Evolutionary conservation across 1,140 invertebrate genomes (phyloP), one percentile per base, ranked within the genome.

Genomic region (Physella acuta): DNA sequence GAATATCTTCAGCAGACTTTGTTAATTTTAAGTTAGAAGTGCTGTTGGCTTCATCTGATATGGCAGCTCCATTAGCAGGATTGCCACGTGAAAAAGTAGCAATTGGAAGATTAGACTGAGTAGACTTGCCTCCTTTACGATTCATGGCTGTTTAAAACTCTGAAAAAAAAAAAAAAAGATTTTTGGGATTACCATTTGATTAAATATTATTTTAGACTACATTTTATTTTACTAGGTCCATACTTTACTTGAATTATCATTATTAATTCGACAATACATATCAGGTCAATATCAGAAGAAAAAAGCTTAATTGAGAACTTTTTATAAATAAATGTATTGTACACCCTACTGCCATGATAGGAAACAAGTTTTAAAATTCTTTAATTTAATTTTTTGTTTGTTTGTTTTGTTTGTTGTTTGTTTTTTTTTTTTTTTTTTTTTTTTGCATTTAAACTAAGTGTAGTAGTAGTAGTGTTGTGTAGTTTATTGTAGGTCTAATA

Each of bases 1-100:
- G 75, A 30, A 81, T 74, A 59, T 81, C 78, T 59, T 81, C 80
- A 3, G 78, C 76, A 26, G 80, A 81, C 55, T 73, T 75, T 31
- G 80, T 71, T 63, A 75, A 70, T 58, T 70, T 75, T 33, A 60
- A 61, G 3, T 53, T 56, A 30, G n/a, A n/a, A n/a, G n/a, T n/a
- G n/a, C 75, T 76, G 49, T 71, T 72, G 28, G 71, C 68, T 30
- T 75, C 56, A 17, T 67, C 52, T 14, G 53, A 67, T 5, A 70
- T 64, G 28, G 78, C 75, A 39, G 73, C 74, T 24, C 73, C 73
- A 58, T 65, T 75, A 2, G 71, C 68, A 36, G 80, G 80, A 62
- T 73, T 77, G 31, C 77, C 75, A 37, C 71, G 75, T 24, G 77
- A 79, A 26, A 68, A 36, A 52, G 77, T 77, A 17, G 80, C 75